phyloP scores from a whole-genome alignment of 2,888 invertebrate species.

The Leucozona laternaria region DNA sequence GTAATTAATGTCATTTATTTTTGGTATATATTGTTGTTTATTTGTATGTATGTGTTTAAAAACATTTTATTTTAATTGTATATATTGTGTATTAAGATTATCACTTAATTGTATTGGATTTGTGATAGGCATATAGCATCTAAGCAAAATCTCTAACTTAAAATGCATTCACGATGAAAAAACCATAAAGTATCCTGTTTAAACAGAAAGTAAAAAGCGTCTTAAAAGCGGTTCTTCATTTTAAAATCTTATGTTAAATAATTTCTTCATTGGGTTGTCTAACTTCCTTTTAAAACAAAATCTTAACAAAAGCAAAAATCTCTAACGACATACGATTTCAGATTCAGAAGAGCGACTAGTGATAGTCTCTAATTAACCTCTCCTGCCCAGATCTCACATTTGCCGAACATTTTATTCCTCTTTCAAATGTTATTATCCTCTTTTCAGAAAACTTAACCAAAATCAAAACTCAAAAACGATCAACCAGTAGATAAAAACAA shows the following conservation, averaged over 20 bases:
- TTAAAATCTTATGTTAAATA: background rate
- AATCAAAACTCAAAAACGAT: conserved; percentile 5
- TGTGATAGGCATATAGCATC: conserved; percentile 13
- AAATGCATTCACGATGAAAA: background rate
- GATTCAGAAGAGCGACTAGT: too few relatives aligned
- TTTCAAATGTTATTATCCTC: background rate
- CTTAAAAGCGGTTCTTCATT: background rate
- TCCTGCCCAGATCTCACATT: background rate
- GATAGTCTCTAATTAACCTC: background rate
- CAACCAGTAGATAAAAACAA: conserved; percentile 16
- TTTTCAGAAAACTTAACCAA: background rate
- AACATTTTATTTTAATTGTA: conserved; percentile 22
- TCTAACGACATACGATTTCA: background rate
- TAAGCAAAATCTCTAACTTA: conserved; percentile 25
- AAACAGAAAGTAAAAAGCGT: background rate
- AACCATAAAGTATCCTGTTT: background rate
- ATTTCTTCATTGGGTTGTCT: background rate
- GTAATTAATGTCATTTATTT: conserved; percentile 12
- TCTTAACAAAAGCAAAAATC: background rate
- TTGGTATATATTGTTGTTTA: conserved; percentile 21
- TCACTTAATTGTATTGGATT: conserved; percentile 45
- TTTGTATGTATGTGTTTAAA: conserved; percentile 15
- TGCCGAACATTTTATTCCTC: background rate
- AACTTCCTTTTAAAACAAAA: background rate
- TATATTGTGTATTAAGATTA: conserved; percentile 29